phyloP scores from a whole-genome alignment of 2,797 vertebrate genomes.

The Enteromius trimaculatus region DNA sequence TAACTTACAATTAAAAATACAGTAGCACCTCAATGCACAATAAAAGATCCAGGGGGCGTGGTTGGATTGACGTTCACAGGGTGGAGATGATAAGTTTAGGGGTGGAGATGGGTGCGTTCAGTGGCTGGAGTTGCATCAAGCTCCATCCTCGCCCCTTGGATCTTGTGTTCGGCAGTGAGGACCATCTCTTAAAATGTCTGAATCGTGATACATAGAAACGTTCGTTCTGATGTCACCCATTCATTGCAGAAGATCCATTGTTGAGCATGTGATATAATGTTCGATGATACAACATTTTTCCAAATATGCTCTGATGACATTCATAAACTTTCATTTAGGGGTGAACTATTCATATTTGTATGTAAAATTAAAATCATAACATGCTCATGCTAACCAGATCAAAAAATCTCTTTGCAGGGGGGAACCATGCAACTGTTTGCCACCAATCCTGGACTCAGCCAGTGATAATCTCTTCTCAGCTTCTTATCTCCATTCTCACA shows the following conservation, averaged over 20 bases:
- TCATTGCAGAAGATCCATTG: background rate
- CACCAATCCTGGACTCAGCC: background rate
- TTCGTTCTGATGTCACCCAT: background rate
- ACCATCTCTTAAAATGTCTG: background rate
- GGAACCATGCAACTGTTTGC: background rate
- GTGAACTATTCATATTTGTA: background rate
- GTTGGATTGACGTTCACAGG: too few species aligned
- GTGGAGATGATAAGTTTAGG: too few species aligned
- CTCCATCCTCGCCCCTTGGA: too few species aligned
- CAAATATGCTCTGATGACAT: background rate
- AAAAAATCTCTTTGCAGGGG: background rate
- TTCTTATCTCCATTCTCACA: background rate
- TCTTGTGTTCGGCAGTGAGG: too few species aligned
- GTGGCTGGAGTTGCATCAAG: too few species aligned
- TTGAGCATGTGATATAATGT: background rate
- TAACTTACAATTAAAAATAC: background rate
- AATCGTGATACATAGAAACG: background rate
- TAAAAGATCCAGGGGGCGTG: too few species aligned
- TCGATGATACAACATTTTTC: background rate
- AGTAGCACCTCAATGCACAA: too few species aligned
- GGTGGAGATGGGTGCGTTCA: too few species aligned
- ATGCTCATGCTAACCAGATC: background rate
- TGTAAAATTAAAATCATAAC: background rate
- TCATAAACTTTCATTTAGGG: background rate
- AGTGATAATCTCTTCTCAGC: conserved; percentile 6